Percentiles rank a stretch among this genome's conserved stretches.
Evolutionary conservation across 2,113 vertebrate genomes (phyloP).

Genomic region (Gymnogyps californianus): DNA sequence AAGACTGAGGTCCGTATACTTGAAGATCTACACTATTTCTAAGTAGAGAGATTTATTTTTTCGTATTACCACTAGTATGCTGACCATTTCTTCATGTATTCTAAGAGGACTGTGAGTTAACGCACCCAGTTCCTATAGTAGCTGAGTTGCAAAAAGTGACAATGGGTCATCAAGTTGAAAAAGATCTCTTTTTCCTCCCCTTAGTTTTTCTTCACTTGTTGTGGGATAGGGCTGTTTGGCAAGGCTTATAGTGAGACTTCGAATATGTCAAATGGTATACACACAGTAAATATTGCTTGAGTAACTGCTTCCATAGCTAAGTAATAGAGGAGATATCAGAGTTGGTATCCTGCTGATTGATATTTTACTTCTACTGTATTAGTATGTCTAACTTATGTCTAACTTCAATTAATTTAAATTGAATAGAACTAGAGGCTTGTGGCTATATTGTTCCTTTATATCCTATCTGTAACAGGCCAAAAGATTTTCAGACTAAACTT

Average conservation of each 20-base stretch:
- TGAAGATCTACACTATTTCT: not conserved
- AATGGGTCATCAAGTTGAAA: not conserved
- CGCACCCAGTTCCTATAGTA: not conserved
- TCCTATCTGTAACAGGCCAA: not conserved
- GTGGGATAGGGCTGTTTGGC: not conserved
- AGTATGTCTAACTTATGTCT: not conserved
- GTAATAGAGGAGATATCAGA: not conserved
- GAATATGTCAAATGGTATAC: not conserved
- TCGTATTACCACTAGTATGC: accelerated
- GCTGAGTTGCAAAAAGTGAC: not conserved
- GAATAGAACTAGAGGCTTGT: not conserved
- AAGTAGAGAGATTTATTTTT: not conserved
- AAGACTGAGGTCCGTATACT: not conserved
- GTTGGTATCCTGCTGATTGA: not conserved
- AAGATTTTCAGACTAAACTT: not conserved
- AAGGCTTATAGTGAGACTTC: not conserved
- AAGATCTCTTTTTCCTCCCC: not conserved
- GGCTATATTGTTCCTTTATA: not conserved
- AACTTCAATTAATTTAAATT: too few species aligned
- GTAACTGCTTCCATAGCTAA: not conserved
- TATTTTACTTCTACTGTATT: not conserved
- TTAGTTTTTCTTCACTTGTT: not conserved
- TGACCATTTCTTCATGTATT: not conserved
- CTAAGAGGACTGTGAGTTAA: not conserved
- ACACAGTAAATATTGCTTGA: not conserved